phyloP scores from a whole-genome alignment of 2,888 invertebrate species.

The Drosophila mettleri region DNA sequence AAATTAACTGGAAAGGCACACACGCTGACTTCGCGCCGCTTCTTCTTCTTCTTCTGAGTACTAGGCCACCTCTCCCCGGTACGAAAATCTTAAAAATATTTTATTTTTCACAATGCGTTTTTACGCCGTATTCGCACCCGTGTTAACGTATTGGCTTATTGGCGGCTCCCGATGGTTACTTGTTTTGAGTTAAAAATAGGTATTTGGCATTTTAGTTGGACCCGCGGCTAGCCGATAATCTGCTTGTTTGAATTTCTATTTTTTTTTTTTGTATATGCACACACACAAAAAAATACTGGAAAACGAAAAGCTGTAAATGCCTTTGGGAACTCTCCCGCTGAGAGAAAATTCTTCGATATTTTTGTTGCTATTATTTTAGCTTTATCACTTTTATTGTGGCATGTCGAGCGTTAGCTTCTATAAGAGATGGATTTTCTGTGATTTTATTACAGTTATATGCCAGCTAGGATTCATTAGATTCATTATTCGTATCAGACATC shows the following conservation, averaged over 20 bases:
- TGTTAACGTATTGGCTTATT: slow-evolving; percentile 54
- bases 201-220: slow-evolving; percentile 70
- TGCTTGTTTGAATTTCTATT: slow-evolving; percentile 61
- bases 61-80: slow-evolving; percentile 9
- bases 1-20: slow-evolving; percentile 61
- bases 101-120: slow-evolving; percentile 31
- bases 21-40: slow-evolving; percentile 44
- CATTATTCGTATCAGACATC: slow-evolving; percentile 38
- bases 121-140: slow-evolving; percentile 47
- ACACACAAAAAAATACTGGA: slow-evolving; percentile 60
- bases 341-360: slow-evolving; percentile 31
- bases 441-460: slow-evolving; percentile 13
- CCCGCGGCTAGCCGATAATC: slow-evolving; percentile 41
- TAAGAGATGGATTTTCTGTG: slow-evolving; percentile 9
- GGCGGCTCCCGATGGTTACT: slow-evolving; percentile 41
- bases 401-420: slow-evolving; percentile 14
- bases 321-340: slow-evolving; percentile 17
- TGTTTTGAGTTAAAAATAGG: slow-evolving; percentile 74
- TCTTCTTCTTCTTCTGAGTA: slow-evolving; percentile 12
- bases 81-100: slow-evolving; percentile 24
- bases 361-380: slow-evolving; percentile 11
- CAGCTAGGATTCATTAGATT: slow-evolving; percentile 29
- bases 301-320: slow-evolving; percentile 41
- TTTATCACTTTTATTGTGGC: slow-evolving; percentile 31
- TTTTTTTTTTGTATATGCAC: slow-evolving; percentile 60